These are phyloP conservation scores for Kryptolebias marmoratus DNA, from an alignment of 2,113 vertebrate genomes.

Conservation along the genomic window DNA sequence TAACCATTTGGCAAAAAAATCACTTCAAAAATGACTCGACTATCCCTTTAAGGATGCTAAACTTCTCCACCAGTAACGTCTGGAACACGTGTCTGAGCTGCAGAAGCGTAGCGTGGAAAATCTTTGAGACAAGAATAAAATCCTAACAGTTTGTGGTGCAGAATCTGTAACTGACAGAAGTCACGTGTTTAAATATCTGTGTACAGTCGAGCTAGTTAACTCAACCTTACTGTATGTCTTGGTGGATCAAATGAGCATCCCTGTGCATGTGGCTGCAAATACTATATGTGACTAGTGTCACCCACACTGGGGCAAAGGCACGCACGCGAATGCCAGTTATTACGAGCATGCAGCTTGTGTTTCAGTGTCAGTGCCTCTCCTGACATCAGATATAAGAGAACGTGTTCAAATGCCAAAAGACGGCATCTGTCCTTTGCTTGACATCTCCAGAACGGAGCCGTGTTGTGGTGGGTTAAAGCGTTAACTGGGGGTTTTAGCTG, in stretches of 20 bases:
- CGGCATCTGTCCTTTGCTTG: conserved; percentile 32
- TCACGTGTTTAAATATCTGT: not conserved
- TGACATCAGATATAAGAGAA: conserved; percentile 43
- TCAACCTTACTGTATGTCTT: conserved; percentile 17
- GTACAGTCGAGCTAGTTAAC: not conserved
- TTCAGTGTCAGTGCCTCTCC: conserved; percentile 50
- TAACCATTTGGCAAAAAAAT: no score
- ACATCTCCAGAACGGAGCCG: conserved; percentile 23
- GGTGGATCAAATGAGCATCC: conserved; percentile 18
- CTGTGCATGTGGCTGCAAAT: conserved; percentile 30
- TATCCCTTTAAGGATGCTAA: no score
- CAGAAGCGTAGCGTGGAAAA: conserved; percentile 12
- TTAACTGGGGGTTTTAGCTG: conserved; percentile 36
- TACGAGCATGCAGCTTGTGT: conserved; percentile 54
- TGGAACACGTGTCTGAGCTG: not conserved
- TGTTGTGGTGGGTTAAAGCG: conserved; percentile 34
- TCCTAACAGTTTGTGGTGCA: not conserved
- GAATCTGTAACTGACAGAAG: conserved; percentile 10
- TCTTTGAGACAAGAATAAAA: no score
- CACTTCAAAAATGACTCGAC: no score
- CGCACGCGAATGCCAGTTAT: conserved; percentile 25
- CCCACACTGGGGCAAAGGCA: conserved; percentile 7
- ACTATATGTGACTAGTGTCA: conserved; percentile 36
- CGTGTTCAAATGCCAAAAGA: conserved; percentile 18
- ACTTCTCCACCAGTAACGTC: no score